Percentiles rank a stretch among this genome's conserved stretches.
Conservation (phyloP, 2,797 vertebrate genomes). For the Gymnothorax reevesii region DNA sequence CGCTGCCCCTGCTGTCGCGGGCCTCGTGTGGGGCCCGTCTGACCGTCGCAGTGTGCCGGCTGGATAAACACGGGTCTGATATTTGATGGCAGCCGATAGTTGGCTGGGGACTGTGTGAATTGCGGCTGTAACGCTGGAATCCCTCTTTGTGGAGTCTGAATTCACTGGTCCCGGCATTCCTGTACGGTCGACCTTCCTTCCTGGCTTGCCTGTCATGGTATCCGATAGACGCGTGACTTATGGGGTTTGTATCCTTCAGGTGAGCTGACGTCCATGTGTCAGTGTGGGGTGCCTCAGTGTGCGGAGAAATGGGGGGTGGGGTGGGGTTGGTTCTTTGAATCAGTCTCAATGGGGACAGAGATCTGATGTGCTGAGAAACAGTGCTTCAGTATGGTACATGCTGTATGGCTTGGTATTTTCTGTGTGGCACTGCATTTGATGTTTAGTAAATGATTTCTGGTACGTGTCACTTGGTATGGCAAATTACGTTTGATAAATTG, state of each 20-base stretch:
- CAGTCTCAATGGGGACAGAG: not conserved
- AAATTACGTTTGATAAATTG: too few relatives aligned
- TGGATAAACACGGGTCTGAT: not conserved
- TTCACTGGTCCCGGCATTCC: not conserved
- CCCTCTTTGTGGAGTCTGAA: not conserved
- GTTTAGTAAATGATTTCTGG: too few relatives aligned
- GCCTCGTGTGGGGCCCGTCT: conserved; percentile 33
- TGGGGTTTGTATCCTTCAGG: too few relatives aligned
- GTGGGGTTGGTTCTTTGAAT: not conserved
- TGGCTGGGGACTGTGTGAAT: not conserved
- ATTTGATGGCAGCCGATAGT: not conserved
- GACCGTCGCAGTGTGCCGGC: conserved; percentile 30
- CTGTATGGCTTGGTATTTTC: too few relatives aligned
- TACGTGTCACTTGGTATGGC: too few relatives aligned
- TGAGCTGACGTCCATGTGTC: not conserved
- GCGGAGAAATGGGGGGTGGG: not conserved
- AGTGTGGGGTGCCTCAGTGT: not conserved
- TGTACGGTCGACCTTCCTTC: too few relatives aligned
- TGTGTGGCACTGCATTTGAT: too few relatives aligned
- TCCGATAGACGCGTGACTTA: not conserved
- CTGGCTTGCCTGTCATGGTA: not conserved
- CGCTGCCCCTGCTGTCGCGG: conserved; percentile 37
- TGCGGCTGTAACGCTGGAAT: not conserved
- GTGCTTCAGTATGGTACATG: too few relatives aligned
- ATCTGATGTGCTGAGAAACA: not conserved